A percentile compares a stretch with the other conserved stretches of the same genome.
Conservation (phyloP, 1,140 invertebrate species). For the Vanessa tameamea region DNA sequence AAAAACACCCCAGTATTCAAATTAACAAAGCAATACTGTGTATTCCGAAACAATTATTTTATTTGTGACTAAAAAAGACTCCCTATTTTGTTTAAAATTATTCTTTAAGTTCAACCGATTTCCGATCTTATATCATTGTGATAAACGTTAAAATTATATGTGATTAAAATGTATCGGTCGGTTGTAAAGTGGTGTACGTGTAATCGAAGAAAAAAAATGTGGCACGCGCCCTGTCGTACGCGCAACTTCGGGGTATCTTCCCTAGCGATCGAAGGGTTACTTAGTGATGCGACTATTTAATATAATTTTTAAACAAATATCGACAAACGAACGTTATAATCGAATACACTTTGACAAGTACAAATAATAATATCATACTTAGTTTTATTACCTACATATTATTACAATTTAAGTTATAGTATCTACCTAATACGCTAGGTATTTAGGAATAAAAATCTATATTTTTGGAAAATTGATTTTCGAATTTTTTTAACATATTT, state of each 20-base stretch:
- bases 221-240: constrained; percentile 73
- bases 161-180: constrained; percentile 31
- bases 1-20: constrained; percentile 68
- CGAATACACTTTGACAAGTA: no score
- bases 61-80: constrained; percentile 60
- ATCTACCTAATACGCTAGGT: no score
- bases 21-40: constrained; percentile 77
- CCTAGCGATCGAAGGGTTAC: constrained; percentile 63
- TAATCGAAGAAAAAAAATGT: constrained; percentile 68
- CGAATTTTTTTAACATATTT: neutral
- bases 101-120: neutral
- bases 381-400: no score
- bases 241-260: constrained; percentile 70
- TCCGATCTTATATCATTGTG: constrained; percentile 1
- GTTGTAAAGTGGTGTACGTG: constrained; percentile 57
- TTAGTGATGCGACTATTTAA: constrained; percentile 48
- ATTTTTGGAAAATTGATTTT: no score
- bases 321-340: no score
- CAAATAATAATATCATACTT: no score
- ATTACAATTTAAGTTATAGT: no score
- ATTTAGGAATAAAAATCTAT: no score
- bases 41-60: constrained; percentile 75
- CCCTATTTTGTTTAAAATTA: constrained; percentile 44
- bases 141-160: constrained; percentile 39
- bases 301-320: neutral